Base-by-base conservation (phyloP, 2,113 vertebrate genomes). In the Fulica atra region DNA sequence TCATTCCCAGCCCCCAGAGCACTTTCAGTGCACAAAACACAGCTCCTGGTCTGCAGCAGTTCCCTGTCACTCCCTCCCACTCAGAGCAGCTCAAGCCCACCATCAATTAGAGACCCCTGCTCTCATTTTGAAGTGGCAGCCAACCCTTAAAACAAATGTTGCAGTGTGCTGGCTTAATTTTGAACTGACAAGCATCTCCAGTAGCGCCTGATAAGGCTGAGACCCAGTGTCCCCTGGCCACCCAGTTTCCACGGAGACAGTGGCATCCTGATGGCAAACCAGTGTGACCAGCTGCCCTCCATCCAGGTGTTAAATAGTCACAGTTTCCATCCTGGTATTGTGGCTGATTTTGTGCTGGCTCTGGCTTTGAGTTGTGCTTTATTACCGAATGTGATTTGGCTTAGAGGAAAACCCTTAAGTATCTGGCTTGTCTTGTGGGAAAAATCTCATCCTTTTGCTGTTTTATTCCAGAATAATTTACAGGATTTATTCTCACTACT, bases 341-440 rank as follows among this genome's bases (percentile, higher is more conserved):
- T 46, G 42, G 63, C 46, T 74, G 38, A 80, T 24, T 48, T 86
- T 79, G 31, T 70, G 36, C 35, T 94, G 46, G 15, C 48, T 78
- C 69, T 68, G 42, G 5, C 31, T 91, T 79, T 74, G 33, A 10
- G 19, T 26, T 71, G 12, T 59, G 44, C 53, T 80, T 91, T 59
- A 51, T 85, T 72, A 94, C 26, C 80, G 57, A 94, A 78, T 51
- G 40, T 50, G 21, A 79, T 91, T 92, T 92, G 38, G 48, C 13
- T 85, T 77, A 61, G 89, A 89, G 63, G 12, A 89, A 83, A 86
- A 72, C 29, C 38, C 35, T 57, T 23, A 64, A 88, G 35, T 33
- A 38, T 88, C n/a, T 89, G 54, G 25, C 57, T 94, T 72, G 42
- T 59, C 76, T 81, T 78, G 70, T 56, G 69, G 50, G 33, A 38